Conservation (phyloP, 1,140 invertebrate genomes). For the Drosophila ananassae region DNA sequence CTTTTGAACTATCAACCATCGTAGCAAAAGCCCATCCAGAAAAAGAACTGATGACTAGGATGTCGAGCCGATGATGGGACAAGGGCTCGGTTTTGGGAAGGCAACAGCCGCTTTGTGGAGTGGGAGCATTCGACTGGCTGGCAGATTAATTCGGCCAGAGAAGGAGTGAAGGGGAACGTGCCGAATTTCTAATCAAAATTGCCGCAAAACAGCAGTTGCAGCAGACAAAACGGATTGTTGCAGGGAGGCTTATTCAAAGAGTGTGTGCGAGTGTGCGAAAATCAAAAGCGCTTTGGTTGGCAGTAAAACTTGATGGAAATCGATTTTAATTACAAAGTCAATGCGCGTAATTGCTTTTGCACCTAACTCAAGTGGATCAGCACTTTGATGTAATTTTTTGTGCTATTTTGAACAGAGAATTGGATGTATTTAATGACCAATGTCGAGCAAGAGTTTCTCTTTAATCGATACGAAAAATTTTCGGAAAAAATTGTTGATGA, state of each 20-base stretch:
- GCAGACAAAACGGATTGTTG: constrained; percentile 70
- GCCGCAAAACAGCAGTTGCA: constrained; percentile 66
- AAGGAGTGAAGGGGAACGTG: constrained; percentile 38
- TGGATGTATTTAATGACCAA: constrained; percentile 10
- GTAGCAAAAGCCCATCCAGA: constrained; percentile 3
- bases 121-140: constrained; percentile 31
- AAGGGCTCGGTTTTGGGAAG: constrained; percentile 1
- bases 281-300: constrained; percentile 64
- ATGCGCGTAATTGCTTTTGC: constrained; percentile 79
- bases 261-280: constrained; percentile 41
- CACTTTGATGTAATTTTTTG: constrained; percentile 61
- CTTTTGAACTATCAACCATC: constrained; percentile 22
- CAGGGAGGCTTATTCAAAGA: constrained; percentile 16
- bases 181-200: constrained; percentile 78
- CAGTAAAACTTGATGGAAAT: constrained; percentile 77
- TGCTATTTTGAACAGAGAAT: constrained; percentile 24
- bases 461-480: not conserved
- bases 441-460: not conserved
- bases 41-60: constrained; percentile 18
- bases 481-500: no score
- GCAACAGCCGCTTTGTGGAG: not conserved
- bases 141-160: constrained; percentile 54
- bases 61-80: constrained; percentile 27
- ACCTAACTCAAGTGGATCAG: constrained; percentile 70
- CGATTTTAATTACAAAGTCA: constrained; percentile 82